Evolutionary conservation across 2,888 invertebrate genomes (phyloP), one percentile per base, ranked within the genome.

Genomic region (Scaptomyza reducta): DNA sequence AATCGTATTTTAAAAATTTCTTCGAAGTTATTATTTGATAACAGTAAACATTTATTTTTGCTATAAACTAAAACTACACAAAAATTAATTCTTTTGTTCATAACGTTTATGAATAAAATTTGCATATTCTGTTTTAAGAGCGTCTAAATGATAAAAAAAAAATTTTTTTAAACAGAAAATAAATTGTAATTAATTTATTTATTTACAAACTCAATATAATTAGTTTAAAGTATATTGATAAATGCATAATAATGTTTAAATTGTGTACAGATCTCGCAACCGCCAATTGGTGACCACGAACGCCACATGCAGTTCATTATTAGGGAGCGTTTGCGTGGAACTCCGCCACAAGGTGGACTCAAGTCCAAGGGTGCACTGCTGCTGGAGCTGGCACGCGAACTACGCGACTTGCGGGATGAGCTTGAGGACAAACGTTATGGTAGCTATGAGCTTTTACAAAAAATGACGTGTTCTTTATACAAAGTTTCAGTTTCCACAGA

Each of bases 371-470:
- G 97, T 6, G 95, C 96, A 0, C 92, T 98, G 13, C 93, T 98
- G 0, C 94, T 97, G 18, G 97, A 98, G 83, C 93, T 99, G 41
- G 96, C 97, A 1, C 94, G 96, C 47, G 98, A 98, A 86, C 94
- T 99, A 89, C 95, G 96, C 58, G 95, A 95, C 67, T 93, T 98
- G 78, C 95, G 97, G 77, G 98, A 98, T 67, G 96, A 98, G 87
- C 93, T 98, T 54, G 96, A 97, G 92, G 94, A 95, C 90, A 92
- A 95, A 92, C 88, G 92, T 53, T 91, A 92, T 76, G 91, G 92
- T 91, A 84, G 79, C 51, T 29, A 42, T 18, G 1, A 4, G 9
- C 11, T 6, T 13, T 6, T 9, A 7, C 1, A 35, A 13, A 6
- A 5, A 27, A 11, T 11, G 45, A 25, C 14, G 6, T 27, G 0